Base-by-base conservation (phyloP, 2,797 vertebrate species). In the Acrossocheilus fasciatus region DNA sequence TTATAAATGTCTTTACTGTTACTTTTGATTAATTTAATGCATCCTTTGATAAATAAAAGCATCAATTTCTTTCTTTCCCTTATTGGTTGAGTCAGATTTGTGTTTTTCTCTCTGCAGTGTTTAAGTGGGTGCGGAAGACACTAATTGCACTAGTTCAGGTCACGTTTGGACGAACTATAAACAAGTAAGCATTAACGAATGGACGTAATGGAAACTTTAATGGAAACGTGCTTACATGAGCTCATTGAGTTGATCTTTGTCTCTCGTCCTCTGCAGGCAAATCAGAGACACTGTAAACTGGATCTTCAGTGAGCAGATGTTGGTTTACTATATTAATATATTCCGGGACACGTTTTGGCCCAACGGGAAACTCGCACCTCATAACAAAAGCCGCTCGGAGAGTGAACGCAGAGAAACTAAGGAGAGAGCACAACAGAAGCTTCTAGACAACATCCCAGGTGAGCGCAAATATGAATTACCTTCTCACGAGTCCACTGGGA, bases 61-160 rank as follows among this genome's bases (percentile, higher is more conserved):
- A 59, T 59, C 6, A 1, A n/a, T 23, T 59, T 59, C 3, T 59
- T 59, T n/a, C 8, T 59, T 59, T 57, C 10, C 23, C 9, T n/a
- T 1, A 34, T 64, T 3, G 11, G n/a, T 64, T 14, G 12, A 64
- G 59, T 34, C 73, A 34, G 17, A 73, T 26, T 18, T 87, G 30
- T 89, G 14, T 89, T 50, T 17, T 59, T 82, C 64, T 86, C 4
- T 74, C 12, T 83, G 26, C 85, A 99, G 98, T 99, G 98, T 99
- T 99, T 93, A 99, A 99, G 93, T 99, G 98, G 98, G 98, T 99
- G 91, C 97, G 98, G 92, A 99, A 98, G 95, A 99, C 98, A 41
- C 95, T 99, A 91, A 99, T 99, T 96, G 98, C 98, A 96, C 97
- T 99, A 90, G 98, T 99, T 93, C 98, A 99, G 95, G 97, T 98